Percentiles rank a stretch among this genome's conserved stretches.
phyloP scores from a whole-genome alignment of 2,888 invertebrate genomes.

The Cheilosia pagana region DNA sequence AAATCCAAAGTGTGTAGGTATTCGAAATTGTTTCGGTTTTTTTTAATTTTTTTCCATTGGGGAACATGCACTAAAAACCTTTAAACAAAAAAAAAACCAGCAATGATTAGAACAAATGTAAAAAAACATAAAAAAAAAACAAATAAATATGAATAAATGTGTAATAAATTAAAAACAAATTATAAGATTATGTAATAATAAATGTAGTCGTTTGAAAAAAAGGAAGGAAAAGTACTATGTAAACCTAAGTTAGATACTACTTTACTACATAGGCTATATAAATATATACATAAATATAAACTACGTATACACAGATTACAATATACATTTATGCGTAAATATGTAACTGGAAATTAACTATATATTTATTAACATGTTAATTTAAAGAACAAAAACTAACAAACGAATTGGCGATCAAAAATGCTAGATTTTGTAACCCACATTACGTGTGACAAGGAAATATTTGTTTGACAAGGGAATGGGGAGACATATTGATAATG shows the following conservation, averaged over 20 bases:
- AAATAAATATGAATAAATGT: slow-evolving; percentile 25
- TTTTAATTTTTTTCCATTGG: slow-evolving; percentile 21
- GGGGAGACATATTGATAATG: not conserved
- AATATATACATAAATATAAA: slow-evolving; percentile 34
- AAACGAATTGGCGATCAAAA: slow-evolving; percentile 16
- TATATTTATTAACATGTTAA: slow-evolving; percentile 41
- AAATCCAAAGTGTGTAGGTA: slow-evolving; percentile 12
- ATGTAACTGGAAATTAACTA: slow-evolving; percentile 29
- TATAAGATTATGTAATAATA: slow-evolving; percentile 78
- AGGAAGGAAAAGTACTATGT: slow-evolving; percentile 46
- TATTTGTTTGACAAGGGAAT: not conserved
- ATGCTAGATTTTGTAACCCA: slow-evolving; percentile 14
- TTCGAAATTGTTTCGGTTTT: slow-evolving; percentile 16
- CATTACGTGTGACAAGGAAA: not conserved
- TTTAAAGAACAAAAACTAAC: slow-evolving; percentile 14
- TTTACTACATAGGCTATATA: slow-evolving; percentile 49
- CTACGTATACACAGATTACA: slow-evolving; percentile 42
- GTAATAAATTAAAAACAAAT: slow-evolving; percentile 62
- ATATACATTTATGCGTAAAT: slow-evolving; percentile 15
- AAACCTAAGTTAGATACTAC: slow-evolving; percentile 53
- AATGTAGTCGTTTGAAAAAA: slow-evolving; percentile 43
- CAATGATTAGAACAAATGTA: slow-evolving; percentile 76
- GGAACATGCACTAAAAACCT: slow-evolving; percentile 47
- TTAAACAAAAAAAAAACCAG: slow-evolving; percentile 23
- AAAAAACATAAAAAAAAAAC: slow-evolving; percentile 61